Base-by-base conservation (phyloP, 35 echinoderm and acorn worm species). In the Heliocidaris tuberculata region DNA sequence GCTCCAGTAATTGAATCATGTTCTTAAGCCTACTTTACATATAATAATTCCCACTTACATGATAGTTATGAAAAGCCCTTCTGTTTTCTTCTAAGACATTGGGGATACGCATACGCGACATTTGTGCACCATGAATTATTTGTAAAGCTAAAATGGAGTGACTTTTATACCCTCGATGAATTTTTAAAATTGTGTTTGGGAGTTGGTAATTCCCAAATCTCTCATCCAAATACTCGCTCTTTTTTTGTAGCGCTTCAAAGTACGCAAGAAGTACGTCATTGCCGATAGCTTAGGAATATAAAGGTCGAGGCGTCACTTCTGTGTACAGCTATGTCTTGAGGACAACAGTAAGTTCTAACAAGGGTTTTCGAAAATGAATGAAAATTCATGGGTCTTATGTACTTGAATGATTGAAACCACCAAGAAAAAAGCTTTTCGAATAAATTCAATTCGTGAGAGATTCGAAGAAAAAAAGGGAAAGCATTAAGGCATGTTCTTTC, bases 181-280 rank as follows among this genome's bases (percentile, higher is more conserved):
- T 78, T 21, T 21, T 78, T 78, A 78, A 78, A 78, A 78, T 78
- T 78, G 19, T n/a, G 7, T 78, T n/a, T 19, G 27, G 65, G 65
- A 78, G 65, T 27, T 78, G 65, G 65, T 21, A 78, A 78, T 78
- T 78, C 65, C 65, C 65, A 78, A 78, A n/a, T 78, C 65, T 70
- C 60, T n/a, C 65, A 78, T 78, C 27, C 65, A 78, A 21, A 19
- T 78, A 2, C 65, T 7, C 65, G 65, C 65, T 78, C 19, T 78
- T 78, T 7, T n/a, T 27, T 19, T 7, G 65, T 27, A 21, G 21
- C 65, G 21, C 21, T n/a, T 27, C 21, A 70, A 7, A 27, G 60
- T 0, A 24, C 27, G 65, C 65, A 19, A 78, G 19, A 78, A 78
- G 21, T 27, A n/a, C 65, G 65, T 78, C 65, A n/a, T 27, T 78